These are phyloP conservation scores for Cynoglossus semilaevis DNA, from an alignment of 2,113 vertebrate species.

Conservation along the genomic window DNA sequence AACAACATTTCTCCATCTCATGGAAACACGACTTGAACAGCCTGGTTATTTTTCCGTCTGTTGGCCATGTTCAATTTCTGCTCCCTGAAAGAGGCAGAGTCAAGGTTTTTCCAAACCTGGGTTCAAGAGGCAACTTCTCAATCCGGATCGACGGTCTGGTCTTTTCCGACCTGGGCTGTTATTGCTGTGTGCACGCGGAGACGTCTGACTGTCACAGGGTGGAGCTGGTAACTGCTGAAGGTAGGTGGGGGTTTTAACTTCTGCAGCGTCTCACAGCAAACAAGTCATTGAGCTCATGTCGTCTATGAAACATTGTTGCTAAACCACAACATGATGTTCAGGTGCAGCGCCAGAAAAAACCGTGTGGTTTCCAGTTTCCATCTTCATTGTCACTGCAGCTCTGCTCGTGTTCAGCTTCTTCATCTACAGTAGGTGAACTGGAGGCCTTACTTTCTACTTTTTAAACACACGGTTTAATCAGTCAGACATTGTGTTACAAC, in stretches of 20 bases:
- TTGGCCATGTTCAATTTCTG: slow-evolving; percentile 23
- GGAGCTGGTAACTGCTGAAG: slow-evolving; percentile 8
- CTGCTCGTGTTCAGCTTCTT: slow-evolving; percentile 29
- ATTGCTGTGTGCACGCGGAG: slow-evolving; percentile 36
- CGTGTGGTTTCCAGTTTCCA: slow-evolving; percentile 4
- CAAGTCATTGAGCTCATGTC: slow-evolving; percentile 10
- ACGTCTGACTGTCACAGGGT: slow-evolving; percentile 40
- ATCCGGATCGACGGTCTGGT: slow-evolving; percentile 59
- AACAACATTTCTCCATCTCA: too few relatives aligned
- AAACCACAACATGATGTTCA: slow-evolving; percentile 26
- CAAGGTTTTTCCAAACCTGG: slow-evolving; percentile 57
- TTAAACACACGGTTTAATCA: not conserved
- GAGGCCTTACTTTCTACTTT: not conserved
- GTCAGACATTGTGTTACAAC: not conserved
- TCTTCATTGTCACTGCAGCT: slow-evolving; percentile 17
- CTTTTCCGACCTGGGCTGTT: slow-evolving; percentile 55
- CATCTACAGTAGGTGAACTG: slow-evolving; percentile 43
- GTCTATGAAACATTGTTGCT: slow-evolving; percentile 34
- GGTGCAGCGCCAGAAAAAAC: not conserved
- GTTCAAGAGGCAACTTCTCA: slow-evolving; percentile 57
- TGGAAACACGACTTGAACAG: slow-evolving; percentile 32
- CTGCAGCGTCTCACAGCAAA: not conserved
- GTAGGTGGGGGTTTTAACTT: slow-evolving; percentile 13
- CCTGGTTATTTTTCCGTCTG: slow-evolving; percentile 19
- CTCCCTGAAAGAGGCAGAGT: slow-evolving; percentile 57